These are phyloP conservation scores for Thymelicus acteon DNA, from an alignment of 2,888 invertebrate genomes.

Conservation along the genomic window DNA sequence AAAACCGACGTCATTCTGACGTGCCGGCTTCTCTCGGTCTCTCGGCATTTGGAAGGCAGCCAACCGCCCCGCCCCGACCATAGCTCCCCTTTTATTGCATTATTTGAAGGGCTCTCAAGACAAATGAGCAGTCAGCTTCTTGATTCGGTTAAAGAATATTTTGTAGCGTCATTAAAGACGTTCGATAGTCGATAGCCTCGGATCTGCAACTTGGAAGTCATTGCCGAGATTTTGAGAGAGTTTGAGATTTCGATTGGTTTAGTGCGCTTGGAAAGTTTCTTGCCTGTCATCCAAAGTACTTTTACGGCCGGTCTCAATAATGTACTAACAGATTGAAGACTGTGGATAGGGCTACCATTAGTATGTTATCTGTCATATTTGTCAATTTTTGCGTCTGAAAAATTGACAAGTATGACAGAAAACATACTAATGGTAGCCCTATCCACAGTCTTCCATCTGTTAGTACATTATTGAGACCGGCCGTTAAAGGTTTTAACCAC, in stretches of 20 bases:
- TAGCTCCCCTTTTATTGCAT: conserved; percentile 24
- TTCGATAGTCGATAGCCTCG: not conserved
- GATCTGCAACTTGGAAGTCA: not conserved
- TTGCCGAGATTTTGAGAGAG: not conserved
- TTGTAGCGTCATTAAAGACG: conserved; percentile 20
- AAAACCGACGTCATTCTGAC: not conserved
- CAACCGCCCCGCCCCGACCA: not conserved
- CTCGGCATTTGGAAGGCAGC: conserved; percentile 7
- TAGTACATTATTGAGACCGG: too few species aligned
- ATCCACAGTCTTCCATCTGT: too few species aligned
- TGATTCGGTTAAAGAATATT: conserved; percentile 16
- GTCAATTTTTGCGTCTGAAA: too few species aligned
- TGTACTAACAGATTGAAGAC: too few species aligned
- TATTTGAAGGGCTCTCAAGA: conserved; percentile 31
- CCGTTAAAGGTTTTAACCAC: too few species aligned
- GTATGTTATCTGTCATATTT: too few species aligned
- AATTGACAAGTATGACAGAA: too few species aligned
- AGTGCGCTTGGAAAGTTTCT: too few species aligned
- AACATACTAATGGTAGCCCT: too few species aligned
- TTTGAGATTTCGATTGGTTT: not conserved
- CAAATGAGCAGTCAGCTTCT: conserved; percentile 31
- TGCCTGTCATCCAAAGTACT: too few species aligned
- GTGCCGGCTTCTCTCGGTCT: not conserved
- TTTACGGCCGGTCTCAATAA: too few species aligned
- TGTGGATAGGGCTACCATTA: too few species aligned